A percentile compares a stretch with the other conserved stretches of the same genome.
Evolutionary conservation across 2,888 invertebrate species (phyloP).

Genomic region (Neoaliturus tenellus): DNA sequence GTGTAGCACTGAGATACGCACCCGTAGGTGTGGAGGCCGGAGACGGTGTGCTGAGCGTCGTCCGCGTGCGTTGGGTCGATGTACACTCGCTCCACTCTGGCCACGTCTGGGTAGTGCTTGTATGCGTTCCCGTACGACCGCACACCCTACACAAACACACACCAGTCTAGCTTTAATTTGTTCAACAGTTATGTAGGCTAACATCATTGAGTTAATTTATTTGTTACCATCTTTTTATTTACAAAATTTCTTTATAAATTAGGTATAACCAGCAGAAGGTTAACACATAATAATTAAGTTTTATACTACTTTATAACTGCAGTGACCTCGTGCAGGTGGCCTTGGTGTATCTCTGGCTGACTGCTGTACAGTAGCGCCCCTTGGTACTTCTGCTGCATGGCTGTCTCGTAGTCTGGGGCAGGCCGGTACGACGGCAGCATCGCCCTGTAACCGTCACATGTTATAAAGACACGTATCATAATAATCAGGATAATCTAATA

Average conservation of each 20-base stretch:
- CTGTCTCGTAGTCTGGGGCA: conserved; percentile 97
- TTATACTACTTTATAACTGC: too few species aligned
- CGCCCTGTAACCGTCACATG: too few species aligned
- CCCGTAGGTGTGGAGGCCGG: conserved; percentile 69
- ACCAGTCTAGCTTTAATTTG: too few species aligned
- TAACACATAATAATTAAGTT: too few species aligned
- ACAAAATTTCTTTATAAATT: too few species aligned
- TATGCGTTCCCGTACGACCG: conserved; percentile 65
- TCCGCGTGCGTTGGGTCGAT: conserved; percentile 61
- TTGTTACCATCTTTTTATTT: too few species aligned
- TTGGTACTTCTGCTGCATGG: conserved; percentile 88
- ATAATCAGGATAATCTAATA: too few species aligned
- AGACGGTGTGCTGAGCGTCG: conserved; percentile 62
- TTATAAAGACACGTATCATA: too few species aligned
- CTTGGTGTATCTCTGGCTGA: conserved; percentile 84
- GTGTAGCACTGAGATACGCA: too few species aligned
- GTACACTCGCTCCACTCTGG: conserved; percentile 66
- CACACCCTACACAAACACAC: conserved; percentile 55
- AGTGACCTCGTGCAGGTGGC: conserved; percentile 70
- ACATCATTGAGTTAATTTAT: too few species aligned
- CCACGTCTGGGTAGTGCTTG: conserved; percentile 70
- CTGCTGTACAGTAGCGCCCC: conserved; percentile 78
- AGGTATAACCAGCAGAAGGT: too few species aligned
- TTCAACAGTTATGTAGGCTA: too few species aligned
- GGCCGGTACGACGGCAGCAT: conserved; percentile 91